Evolutionary conservation across 1,140 invertebrate species (phyloP).

Genomic region (Pseudomyrmex sp.): DNA sequence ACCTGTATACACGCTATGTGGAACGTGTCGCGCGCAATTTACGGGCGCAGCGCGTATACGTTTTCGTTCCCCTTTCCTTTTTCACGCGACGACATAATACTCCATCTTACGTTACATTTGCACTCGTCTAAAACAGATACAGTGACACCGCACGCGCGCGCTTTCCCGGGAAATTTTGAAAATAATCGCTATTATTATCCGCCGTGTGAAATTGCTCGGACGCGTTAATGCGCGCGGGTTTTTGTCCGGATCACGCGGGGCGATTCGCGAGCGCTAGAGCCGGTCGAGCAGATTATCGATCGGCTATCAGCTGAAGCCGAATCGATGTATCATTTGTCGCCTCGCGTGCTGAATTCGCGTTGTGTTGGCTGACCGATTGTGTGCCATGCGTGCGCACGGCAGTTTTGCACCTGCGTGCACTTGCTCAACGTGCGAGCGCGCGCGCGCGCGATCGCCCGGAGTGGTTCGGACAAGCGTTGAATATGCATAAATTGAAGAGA

Average conservation of each 20-base stretch:
- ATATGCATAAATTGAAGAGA: constrained; percentile 30
- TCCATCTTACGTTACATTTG: constrained; percentile 17
- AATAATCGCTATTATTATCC: constrained; percentile 27
- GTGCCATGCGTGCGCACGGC: background rate
- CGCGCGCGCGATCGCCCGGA: background rate
- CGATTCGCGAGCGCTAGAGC: background rate
- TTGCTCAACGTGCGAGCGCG: constrained; percentile 1
- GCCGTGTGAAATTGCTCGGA: background rate
- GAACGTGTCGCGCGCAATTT: constrained; percentile 13
- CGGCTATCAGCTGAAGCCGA: constrained; percentile 24
- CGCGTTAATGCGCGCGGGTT: background rate
- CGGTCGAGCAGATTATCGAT: constrained; percentile 11
- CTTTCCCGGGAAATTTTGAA: constrained; percentile 13
- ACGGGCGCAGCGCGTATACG: background rate
- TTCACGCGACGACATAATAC: background rate
- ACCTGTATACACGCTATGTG: background rate
- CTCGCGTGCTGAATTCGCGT: constrained; percentile 26
- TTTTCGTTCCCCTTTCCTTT: constrained; percentile 15
- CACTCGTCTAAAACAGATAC: constrained; percentile 11
- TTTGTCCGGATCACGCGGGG: constrained; percentile 13
- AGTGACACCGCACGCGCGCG: background rate
- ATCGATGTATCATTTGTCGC: constrained; percentile 55
- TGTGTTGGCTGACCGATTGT: constrained; percentile 16
- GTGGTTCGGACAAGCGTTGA: background rate
- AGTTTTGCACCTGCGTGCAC: constrained; percentile 46